Evolutionary conservation across 2,113 vertebrate species (phyloP).

Genomic region (Menidia beryllina): DNA sequence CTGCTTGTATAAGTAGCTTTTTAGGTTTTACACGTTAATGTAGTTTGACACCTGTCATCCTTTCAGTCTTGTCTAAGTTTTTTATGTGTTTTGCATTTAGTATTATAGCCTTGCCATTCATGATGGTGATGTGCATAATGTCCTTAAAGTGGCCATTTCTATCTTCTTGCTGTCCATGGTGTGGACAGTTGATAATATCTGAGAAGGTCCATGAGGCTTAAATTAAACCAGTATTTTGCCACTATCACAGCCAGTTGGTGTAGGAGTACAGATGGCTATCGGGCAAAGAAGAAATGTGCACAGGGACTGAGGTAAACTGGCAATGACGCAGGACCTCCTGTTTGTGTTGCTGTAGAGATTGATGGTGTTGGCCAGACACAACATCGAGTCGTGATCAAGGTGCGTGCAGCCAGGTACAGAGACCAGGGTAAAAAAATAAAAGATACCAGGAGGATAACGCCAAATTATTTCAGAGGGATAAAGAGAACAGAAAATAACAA

Average conservation of each 20-base stretch:
- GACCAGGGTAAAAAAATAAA: neutral
- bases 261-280: constrained; percentile 27
- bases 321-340: constrained; percentile 33
- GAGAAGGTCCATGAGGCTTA: no score
- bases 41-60: no score
- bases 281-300: constrained; percentile 17
- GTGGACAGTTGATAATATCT: no score
- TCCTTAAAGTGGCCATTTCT: constrained; percentile 35
- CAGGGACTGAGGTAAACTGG: neutral
- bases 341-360: constrained; percentile 49
- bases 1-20: no score
- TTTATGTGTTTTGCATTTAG: no score
- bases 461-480: constrained; percentile 17
- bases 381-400: constrained; percentile 29
- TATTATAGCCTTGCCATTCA: constrained; percentile 36
- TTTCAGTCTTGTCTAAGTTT: no score
- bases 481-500: constrained; percentile 21
- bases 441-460: constrained; percentile 2
- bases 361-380: constrained; percentile 25
- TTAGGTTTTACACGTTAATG: no score
- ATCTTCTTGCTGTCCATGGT: constrained; percentile 56
- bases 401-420: neutral
- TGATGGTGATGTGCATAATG: constrained; percentile 52
- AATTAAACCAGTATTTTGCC: constrained; percentile 36
- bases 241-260: neutral